phyloP scores from a whole-genome alignment of 2,797 vertebrate species.

The Poeciliopsis turneri region DNA sequence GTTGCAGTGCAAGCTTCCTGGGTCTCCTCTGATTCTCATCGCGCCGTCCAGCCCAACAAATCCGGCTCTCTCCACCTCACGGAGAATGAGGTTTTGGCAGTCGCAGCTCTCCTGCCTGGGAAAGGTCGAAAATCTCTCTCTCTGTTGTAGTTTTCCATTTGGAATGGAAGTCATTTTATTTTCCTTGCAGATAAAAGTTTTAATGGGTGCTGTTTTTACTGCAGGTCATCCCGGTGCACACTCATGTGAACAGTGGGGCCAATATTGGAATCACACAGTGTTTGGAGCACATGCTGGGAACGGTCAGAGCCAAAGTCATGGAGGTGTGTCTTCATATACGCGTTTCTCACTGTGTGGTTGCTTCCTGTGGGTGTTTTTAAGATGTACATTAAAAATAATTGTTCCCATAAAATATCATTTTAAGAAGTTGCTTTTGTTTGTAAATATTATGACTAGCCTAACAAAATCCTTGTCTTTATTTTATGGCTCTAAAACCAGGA shows the following conservation, averaged over 20 bases:
- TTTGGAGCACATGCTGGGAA: constrained; percentile 94
- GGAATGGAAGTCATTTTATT: not conserved
- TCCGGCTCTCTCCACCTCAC: constrained; percentile 88
- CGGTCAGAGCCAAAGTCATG: constrained; percentile 91
- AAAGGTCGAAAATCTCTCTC: constrained; percentile 81
- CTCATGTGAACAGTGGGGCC: constrained; percentile 87
- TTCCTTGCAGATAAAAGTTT: not conserved
- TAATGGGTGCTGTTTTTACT: constrained; percentile 14
- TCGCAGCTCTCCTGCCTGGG: constrained; percentile 97
- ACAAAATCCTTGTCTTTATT: not conserved
- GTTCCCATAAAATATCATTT: not conserved
- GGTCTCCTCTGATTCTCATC: constrained; percentile 95
- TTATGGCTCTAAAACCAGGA: not conserved
- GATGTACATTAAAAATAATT: not conserved
- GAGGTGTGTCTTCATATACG: constrained; percentile 82
- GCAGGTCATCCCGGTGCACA: constrained; percentile 93
- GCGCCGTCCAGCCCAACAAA: constrained; percentile 91
- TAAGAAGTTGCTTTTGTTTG: not conserved
- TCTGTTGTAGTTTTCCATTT: not conserved
- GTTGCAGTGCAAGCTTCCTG: constrained; percentile 91
- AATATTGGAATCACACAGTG: constrained; percentile 93
- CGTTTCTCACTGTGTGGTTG: not conserved
- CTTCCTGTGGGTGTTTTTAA: not conserved
- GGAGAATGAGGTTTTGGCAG: constrained; percentile 97
- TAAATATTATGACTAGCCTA: not conserved